Evolutionary conservation across 1,140 invertebrate genomes (phyloP).

Genomic region (Trichonephila clavipes): DNA sequence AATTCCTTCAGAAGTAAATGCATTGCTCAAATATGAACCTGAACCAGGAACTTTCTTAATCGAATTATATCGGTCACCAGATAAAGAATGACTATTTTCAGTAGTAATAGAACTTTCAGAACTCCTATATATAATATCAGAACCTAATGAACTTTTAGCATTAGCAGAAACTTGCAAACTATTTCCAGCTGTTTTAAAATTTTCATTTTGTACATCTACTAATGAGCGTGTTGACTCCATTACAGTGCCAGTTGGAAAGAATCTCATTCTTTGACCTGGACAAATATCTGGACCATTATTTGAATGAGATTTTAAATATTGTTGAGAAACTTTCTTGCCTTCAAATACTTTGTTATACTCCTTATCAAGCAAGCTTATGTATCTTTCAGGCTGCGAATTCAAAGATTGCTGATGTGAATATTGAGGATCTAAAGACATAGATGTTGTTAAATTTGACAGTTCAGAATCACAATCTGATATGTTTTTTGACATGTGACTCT

Average conservation of each 20-base stretch:
- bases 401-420: background rate
- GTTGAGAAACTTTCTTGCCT: slow-evolving; percentile 63
- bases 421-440: background rate
- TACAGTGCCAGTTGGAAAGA: slow-evolving; percentile 41
- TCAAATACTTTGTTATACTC: slow-evolving; percentile 76
- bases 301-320: slow-evolving; percentile 46
- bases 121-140: slow-evolving; percentile 13
- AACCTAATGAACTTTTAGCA: background rate
- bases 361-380: slow-evolving; percentile 72
- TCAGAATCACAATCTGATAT: background rate
- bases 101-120: slow-evolving; percentile 26
- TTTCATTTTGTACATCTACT: slow-evolving; percentile 42
- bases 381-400: slow-evolving; percentile 10
- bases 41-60: slow-evolving; percentile 10
- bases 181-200: background rate
- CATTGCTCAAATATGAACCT: slow-evolving; percentile 28
- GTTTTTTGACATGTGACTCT: slow-evolving; percentile 67
- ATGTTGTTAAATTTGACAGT: background rate
- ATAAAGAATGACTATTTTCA: slow-evolving; percentile 46
- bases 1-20: slow-evolving; percentile 56
- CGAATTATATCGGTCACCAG: slow-evolving; percentile 16
- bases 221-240: slow-evolving; percentile 31
- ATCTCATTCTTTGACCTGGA: slow-evolving; percentile 38
- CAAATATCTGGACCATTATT: background rate
- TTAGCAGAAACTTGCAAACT: background rate